Percentiles rank a stretch among this genome's conserved stretches.
These are phyloP conservation scores for Hiodon alosoides DNA, from an alignment of 2,113 vertebrate species.

Conservation along the genomic window DNA sequence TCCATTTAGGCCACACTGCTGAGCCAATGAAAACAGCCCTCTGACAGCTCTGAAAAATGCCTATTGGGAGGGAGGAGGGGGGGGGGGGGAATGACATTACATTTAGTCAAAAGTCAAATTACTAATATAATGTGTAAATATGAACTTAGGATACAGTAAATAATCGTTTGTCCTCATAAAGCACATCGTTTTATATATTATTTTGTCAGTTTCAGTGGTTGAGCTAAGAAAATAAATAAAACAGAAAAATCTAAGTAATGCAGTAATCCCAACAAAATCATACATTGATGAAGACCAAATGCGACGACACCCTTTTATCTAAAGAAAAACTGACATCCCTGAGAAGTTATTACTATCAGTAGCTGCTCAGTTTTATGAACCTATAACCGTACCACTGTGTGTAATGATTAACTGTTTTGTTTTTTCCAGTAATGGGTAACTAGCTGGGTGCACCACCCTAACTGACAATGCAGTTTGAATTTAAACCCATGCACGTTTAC, in stretches of 20 bases:
- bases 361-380: background rate
- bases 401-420: conserved; percentile 19
- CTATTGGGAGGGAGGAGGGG: too few relatives aligned
- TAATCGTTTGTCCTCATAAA: background rate
- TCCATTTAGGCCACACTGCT: too few relatives aligned
- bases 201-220: background rate
- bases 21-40: too few relatives aligned
- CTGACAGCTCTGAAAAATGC: too few relatives aligned
- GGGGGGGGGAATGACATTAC: too few relatives aligned
- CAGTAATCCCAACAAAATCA: background rate
- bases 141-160: background rate
- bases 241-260: background rate
- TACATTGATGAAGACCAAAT: background rate
- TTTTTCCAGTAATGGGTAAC: background rate
- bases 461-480: conserved; percentile 7
- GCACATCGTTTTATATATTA: background rate
- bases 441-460: background rate
- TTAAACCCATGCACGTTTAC: background rate
- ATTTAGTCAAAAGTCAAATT: background rate
- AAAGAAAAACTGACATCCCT: background rate
- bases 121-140: background rate
- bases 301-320: background rate
- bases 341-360: background rate
- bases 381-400: background rate
- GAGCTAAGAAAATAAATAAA: background rate